Evolutionary conservation across 2,113 vertebrate genomes (phyloP).

Genomic region (Myotis davidii): DNA sequence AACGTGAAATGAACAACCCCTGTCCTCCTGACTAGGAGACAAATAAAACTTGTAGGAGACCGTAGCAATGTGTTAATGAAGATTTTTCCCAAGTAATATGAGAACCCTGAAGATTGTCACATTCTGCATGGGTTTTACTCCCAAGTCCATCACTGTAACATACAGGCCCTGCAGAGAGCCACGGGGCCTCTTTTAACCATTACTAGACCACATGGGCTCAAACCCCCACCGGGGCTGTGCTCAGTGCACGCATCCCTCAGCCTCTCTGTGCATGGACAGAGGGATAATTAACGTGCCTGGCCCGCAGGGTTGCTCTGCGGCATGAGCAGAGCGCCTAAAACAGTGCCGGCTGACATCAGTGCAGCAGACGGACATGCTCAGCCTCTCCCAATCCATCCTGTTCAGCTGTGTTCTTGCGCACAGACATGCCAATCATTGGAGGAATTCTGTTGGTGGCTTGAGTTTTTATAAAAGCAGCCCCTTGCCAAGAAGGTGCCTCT

Average conservation of each 20-base stretch:
- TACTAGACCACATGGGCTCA: neutral
- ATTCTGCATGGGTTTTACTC: neutral
- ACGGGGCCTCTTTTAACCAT: neutral
- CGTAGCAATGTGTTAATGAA: neutral
- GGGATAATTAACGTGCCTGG: accelerated
- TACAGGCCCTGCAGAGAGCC: accelerated
- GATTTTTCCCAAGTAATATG: neutral
- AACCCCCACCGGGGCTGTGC: neutral
- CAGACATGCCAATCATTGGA: neutral
- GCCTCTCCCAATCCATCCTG: neutral
- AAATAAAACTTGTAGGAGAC: neutral
- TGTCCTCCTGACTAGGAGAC: neutral
- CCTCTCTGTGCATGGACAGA: neutral
- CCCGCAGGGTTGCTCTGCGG: too few relatives aligned
- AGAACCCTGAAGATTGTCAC: neutral
- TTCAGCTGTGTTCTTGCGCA: neutral
- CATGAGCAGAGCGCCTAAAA: accelerated
- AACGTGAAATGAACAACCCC: neutral
- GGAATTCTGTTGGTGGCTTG: neutral
- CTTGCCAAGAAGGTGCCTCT: neutral
- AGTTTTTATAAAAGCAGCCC: neutral
- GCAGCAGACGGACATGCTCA: neutral
- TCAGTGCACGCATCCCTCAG: neutral
- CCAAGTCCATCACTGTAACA: neutral
- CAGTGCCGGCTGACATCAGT: too few relatives aligned